phyloP scores from a whole-genome alignment of 2,113 vertebrate species.

The Gambusia holbrooki region DNA sequence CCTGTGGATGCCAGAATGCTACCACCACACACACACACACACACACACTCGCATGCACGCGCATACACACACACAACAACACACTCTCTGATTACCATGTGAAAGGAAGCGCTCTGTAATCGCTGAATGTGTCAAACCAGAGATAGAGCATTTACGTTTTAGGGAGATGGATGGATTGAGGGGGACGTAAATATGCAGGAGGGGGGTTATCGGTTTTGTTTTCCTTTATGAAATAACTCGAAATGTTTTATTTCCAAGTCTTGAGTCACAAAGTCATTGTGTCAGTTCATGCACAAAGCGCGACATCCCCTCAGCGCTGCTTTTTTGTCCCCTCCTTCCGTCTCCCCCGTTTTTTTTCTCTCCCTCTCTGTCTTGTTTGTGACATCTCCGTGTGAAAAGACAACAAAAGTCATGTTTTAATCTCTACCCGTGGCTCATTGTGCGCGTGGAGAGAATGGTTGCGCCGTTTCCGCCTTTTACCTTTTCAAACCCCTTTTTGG shows the following conservation, averaged over 20 bases:
- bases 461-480: constrained; percentile 69
- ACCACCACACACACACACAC: constrained; percentile 39
- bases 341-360: constrained; percentile 61
- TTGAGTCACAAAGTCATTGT: constrained; percentile 85
- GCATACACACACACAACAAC: constrained; percentile 42
- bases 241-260: constrained; percentile 78
- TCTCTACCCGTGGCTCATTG: constrained; percentile 81
- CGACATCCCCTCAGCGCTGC: constrained; percentile 70
- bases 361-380: constrained; percentile 80
- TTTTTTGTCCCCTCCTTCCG: constrained; percentile 38
- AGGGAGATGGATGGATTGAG: constrained; percentile 77
- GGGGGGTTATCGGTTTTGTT: constrained; percentile 76
- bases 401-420: constrained; percentile 85
- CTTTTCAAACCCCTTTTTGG: constrained; percentile 74
- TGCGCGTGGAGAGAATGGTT: constrained; percentile 65
- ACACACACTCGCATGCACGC: constrained; percentile 38
- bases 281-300: constrained; percentile 81
- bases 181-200: constrained; percentile 66
- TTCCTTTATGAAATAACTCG: constrained; percentile 77
- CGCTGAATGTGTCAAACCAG: constrained; percentile 81
- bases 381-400: constrained; percentile 83
- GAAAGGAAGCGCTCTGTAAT: constrained; percentile 80
- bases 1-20: constrained; percentile 52
- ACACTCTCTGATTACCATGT: constrained; percentile 81
- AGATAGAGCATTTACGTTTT: constrained; percentile 74